Percentiles rank a stretch among this genome's conserved stretches.
Evolutionary conservation across 2,113 vertebrate species (phyloP).

Genomic region (Nansenia antarctica): DNA sequence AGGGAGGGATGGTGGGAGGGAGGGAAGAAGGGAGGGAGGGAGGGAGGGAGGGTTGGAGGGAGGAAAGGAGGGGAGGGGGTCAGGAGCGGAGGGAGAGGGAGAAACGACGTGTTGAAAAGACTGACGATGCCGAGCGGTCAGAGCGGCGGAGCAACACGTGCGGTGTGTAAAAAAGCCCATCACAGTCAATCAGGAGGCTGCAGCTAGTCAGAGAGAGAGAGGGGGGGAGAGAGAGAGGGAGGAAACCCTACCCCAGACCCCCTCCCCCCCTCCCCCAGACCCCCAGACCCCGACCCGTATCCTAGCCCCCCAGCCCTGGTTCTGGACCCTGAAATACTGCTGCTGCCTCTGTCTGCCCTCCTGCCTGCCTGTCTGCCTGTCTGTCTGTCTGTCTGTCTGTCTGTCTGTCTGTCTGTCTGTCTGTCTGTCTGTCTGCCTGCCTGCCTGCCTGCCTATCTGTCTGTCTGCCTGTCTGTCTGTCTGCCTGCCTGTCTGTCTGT

Average conservation of each 20-base stretch:
- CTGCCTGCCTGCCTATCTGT: too few species aligned
- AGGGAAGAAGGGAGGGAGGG: slow-evolving; percentile 28
- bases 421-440: too few species aligned
- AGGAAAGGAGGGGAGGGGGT: slow-evolving; percentile 25
- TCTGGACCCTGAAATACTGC: slow-evolving; percentile 44
- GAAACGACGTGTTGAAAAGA: slow-evolving; percentile 57
- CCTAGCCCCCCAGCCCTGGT: slow-evolving; percentile 37
- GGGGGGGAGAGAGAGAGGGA: slow-evolving; percentile 18
- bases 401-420: too few species aligned
- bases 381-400: too few species aligned
- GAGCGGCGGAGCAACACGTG: slow-evolving; percentile 68
- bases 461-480: too few species aligned
- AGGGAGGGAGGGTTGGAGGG: slow-evolving; percentile 40
- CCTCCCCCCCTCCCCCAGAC: slow-evolving; percentile 57
- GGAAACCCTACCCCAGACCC: slow-evolving; percentile 73
- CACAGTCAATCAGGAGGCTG: slow-evolving; percentile 72
- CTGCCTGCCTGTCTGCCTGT: too few species aligned
- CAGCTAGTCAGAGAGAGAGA: slow-evolving; percentile 59
- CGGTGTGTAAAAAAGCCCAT: slow-evolving; percentile 69
- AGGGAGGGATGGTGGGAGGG: too few species aligned
- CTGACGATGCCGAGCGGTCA: slow-evolving; percentile 45
- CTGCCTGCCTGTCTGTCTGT: too few species aligned
- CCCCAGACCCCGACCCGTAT: too few species aligned
- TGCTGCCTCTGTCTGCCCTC: too few species aligned
- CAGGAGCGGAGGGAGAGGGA: slow-evolving; percentile 42